phyloP scores from a whole-genome alignment of 30 jellyfish, hydroid and myxozoan genomes.

The Pelagia noctiluca region DNA sequence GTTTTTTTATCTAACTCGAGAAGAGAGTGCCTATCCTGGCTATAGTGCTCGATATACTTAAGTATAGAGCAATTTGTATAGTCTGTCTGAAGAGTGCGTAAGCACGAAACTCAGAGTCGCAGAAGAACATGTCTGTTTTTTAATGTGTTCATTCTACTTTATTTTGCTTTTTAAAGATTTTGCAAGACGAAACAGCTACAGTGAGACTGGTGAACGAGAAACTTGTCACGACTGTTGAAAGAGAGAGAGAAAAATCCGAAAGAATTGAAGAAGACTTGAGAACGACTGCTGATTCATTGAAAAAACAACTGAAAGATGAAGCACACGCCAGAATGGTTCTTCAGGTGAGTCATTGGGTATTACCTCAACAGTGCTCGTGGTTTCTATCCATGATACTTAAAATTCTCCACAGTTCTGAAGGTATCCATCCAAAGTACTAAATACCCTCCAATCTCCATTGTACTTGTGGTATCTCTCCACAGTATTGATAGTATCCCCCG shows the following conservation, averaged over 20 bases:
- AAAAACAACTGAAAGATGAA: slow-evolving; percentile 74
- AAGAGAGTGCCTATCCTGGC: no score
- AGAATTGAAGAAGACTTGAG: slow-evolving; percentile 70
- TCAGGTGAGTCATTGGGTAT: slow-evolving; percentile 71
- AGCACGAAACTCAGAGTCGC: no score
- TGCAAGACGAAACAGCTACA: slow-evolving; percentile 64
- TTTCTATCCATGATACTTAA: not conserved
- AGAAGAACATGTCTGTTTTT: no score
- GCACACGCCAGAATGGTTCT: slow-evolving; percentile 75
- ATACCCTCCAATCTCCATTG: no score
- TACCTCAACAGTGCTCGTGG: not conserved
- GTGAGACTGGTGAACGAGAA: slow-evolving; percentile 55
- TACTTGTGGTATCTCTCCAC: no score
- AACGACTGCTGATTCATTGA: slow-evolving; percentile 69
- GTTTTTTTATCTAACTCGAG: not conserved
- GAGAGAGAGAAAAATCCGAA: slow-evolving; percentile 61
- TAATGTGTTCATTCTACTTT: no score
- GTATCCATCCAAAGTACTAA: no score
- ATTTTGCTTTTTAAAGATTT: slow-evolving; percentile 31
- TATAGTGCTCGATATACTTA: no score
- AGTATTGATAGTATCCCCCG: no score
- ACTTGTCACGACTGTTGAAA: slow-evolving; percentile 53
- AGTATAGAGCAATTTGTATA: no score
- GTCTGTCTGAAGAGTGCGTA: no score
- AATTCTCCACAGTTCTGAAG: no score